A percentile compares a stretch with the other conserved stretches of the same genome.
Evolutionary conservation across 2,113 vertebrate species (phyloP).

Genomic region (Platycercus adscitus): DNA sequence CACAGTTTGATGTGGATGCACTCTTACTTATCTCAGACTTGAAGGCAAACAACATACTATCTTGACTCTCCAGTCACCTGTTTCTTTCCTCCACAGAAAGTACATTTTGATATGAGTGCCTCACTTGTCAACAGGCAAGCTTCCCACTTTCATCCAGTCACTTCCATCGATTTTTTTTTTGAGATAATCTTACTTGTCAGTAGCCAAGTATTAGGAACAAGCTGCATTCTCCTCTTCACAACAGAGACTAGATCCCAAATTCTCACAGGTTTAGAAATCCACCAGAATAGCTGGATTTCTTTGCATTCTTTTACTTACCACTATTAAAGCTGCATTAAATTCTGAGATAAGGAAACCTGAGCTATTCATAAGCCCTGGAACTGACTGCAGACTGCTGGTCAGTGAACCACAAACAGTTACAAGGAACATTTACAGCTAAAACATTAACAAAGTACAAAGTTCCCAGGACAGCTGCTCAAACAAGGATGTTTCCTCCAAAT

Average conservation of each 20-base stretch:
- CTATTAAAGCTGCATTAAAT: not conserved
- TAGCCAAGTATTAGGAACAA: not conserved
- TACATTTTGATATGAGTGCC: rapidly evolving
- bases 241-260: not conserved
- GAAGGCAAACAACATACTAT: not conserved
- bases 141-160: not conserved
- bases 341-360: not conserved
- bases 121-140: not conserved
- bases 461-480: not conserved
- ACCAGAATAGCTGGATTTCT: not conserved
- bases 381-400: not conserved
- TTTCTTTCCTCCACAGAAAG: not conserved
- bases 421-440: not conserved
- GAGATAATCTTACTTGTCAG: not conserved
- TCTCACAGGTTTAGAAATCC: not conserved
- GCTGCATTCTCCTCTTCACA: not conserved
- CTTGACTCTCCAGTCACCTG: not conserved
- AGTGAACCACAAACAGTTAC: not conserved
- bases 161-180: not conserved
- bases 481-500: not conserved
- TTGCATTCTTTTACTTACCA: not conserved
- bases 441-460: not conserved
- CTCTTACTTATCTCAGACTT: not conserved
- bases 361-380: not conserved
- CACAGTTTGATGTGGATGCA: rapidly evolving